phyloP scores from a whole-genome alignment of 2,888 invertebrate species.

The Anoplius nigerrimus region DNA sequence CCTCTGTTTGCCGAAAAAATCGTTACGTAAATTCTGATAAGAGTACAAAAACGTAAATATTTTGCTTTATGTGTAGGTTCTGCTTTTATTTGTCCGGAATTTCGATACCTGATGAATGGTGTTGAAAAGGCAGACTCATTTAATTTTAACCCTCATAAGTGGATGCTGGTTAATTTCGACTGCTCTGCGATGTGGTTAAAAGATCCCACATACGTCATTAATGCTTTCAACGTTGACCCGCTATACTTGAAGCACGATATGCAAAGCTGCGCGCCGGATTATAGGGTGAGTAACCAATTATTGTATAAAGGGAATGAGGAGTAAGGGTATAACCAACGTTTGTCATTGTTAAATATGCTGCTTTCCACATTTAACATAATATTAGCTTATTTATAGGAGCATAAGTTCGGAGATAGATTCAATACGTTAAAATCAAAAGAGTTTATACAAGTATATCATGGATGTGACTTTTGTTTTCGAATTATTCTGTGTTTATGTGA shows the following conservation, averaged over 20 bases:
- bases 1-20: background rate
- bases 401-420: too few species aligned
- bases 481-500: too few species aligned
- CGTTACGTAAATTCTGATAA: background rate
- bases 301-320: too few species aligned
- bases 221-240: slow-evolving; percentile 98
- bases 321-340: background rate
- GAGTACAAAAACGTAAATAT: background rate
- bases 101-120: slow-evolving; percentile 91
- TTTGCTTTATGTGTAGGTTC: slow-evolving; percentile 76
- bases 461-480: too few species aligned
- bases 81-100: slow-evolving; percentile 98
- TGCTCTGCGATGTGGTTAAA: slow-evolving; percentile 99
- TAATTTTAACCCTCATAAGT: slow-evolving; percentile 99
- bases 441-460: too few species aligned
- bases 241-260: slow-evolving; percentile 96
- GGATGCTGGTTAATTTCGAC: slow-evolving; percentile 99
- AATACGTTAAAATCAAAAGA: too few species aligned
- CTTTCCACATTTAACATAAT: background rate
- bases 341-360: background rate
- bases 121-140: slow-evolving; percentile 95
- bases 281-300: slow-evolving; percentile 78
- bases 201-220: slow-evolving; percentile 91
- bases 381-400: background rate
- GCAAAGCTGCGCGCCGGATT: slow-evolving; percentile 93